Base-by-base conservation (phyloP, 2,113 vertebrate genomes). In the Acrocephalus kingi region DNA sequence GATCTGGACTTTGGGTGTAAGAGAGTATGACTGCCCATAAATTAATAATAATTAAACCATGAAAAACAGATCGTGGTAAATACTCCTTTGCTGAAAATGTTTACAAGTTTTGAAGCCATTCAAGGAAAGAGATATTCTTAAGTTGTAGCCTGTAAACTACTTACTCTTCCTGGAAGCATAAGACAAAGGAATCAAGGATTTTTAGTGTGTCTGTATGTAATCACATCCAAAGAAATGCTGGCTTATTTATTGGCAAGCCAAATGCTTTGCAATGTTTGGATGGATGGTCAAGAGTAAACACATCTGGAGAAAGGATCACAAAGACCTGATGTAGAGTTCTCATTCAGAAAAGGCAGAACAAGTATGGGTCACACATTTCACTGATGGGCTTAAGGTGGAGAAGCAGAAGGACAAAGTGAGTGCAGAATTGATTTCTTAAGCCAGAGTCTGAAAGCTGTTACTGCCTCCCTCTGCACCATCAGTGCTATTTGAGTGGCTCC, bases 361-460 rank as follows among this genome's bases (percentile, higher is more conserved):
- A 62, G 48, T 43, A 54, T 0, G 20, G 11, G 20, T 28, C 22
- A 7, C 13, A 10, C 22, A 22, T 41, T 11, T 77, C 19, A 6
- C 5, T 0, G 0, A 13, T 24, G 15, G 39, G 14, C 30, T 63
- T 33, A 4, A 8, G 28, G 31, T 12, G 22, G 14, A 61, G 28
- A 83, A 69, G 52, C 17, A 68, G 48, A 30, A 75, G 30, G 61
- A 45, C 28, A 17, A 72, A 66, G 23, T 52, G 52, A 78, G 39
- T 13, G 37, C 52, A 71, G 52, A 55, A 90, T 13, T 13, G 7
- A 12, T 15, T 20, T 71, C 28, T 45, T 62, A 33, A 59, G n/a
- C 6, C 15, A 25, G 27, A 28, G 11, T 21, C 61, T 63, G 81
- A 87, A 68, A 85, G 41, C 62, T 89, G 17, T 55, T 73, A 20